These are phyloP conservation scores for Metopia argyrocephala DNA, from an alignment of 2,888 invertebrate species.

Conservation along the genomic window DNA sequence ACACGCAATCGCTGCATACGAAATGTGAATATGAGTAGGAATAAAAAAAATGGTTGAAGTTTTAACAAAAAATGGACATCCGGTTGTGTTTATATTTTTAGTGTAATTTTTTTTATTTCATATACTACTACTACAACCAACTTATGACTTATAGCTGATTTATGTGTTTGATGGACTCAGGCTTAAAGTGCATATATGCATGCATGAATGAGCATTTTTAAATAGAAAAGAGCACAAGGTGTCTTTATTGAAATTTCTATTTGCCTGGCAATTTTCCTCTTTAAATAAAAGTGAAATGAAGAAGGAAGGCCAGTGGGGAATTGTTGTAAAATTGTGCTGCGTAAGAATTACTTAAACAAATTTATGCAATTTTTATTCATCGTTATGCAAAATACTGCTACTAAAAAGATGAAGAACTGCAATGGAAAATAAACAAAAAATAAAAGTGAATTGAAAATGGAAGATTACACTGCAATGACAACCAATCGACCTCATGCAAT, in stretches of 20 bases:
- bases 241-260: constrained; percentile 51
- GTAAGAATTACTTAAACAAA: constrained; percentile 64
- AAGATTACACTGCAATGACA: constrained; percentile 8
- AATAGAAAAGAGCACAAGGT: constrained; percentile 35
- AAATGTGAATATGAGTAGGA: constrained; percentile 24
- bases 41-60: background rate
- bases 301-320: too few relatives aligned
- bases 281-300: constrained; percentile 49
- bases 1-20: constrained; percentile 42
- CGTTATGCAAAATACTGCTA: constrained; percentile 74
- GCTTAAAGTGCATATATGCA: constrained; percentile 45
- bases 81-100: constrained; percentile 65
- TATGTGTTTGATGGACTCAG: constrained; percentile 75
- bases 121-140: constrained; percentile 15
- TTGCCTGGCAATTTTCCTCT: constrained; percentile 55
- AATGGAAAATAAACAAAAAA: constrained; percentile 19
- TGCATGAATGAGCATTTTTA: background rate
- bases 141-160: constrained; percentile 73
- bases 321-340: constrained; percentile 8
- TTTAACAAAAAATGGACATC: constrained; percentile 67
- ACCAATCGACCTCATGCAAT: constrained; percentile 64
- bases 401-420: constrained; percentile 57
- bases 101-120: constrained; percentile 31
- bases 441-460: background rate
- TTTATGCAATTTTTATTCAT: constrained; percentile 75